Percentiles rank a stretch among this genome's conserved stretches.
phyloP scores from a whole-genome alignment of 2,888 invertebrate species.

The Lasioglossum marginatum region DNA sequence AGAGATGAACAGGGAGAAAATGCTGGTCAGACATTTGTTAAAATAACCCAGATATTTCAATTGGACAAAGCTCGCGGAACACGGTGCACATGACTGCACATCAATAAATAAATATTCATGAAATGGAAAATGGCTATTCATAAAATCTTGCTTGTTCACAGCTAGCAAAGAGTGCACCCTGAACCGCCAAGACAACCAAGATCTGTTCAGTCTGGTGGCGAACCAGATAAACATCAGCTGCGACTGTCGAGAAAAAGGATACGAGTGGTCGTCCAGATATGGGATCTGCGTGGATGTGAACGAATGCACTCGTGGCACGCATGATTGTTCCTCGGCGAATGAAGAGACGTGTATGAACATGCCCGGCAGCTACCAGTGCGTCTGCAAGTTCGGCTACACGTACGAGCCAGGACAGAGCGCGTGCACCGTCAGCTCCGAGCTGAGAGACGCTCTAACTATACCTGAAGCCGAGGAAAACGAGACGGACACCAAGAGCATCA shows the following conservation, averaged over 20 bases:
- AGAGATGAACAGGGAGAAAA: no score
- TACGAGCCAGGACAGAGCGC: constrained; percentile 55
- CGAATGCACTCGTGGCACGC: constrained; percentile 85
- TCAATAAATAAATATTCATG: no score
- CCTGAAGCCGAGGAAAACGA: constrained; percentile 17
- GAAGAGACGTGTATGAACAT: constrained; percentile 87
- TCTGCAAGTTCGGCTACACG: constrained; percentile 73
- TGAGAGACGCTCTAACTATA: constrained; percentile 58
- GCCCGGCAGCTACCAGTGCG: constrained; percentile 82
- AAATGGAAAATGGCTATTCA: no score
- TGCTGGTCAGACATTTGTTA: no score
- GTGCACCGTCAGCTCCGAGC: constrained; percentile 60
- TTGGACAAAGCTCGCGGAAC: no score
- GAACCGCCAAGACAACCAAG: constrained; percentile 83
- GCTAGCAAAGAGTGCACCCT: constrained; percentile 82
- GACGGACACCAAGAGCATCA: constrained; percentile 35
- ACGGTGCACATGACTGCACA: no score
- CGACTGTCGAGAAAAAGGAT: constrained; percentile 85
- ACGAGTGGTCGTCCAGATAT: constrained; percentile 87
- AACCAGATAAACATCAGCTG: constrained; percentile 88
- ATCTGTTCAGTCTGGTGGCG: constrained; percentile 85
- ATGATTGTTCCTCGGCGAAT: constrained; percentile 83
- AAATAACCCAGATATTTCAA: no score
- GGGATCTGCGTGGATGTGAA: constrained; percentile 88
- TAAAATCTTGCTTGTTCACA: constrained; percentile 15